Conservation (phyloP, 2,888 invertebrate genomes). For the Timema cristinae region DNA sequence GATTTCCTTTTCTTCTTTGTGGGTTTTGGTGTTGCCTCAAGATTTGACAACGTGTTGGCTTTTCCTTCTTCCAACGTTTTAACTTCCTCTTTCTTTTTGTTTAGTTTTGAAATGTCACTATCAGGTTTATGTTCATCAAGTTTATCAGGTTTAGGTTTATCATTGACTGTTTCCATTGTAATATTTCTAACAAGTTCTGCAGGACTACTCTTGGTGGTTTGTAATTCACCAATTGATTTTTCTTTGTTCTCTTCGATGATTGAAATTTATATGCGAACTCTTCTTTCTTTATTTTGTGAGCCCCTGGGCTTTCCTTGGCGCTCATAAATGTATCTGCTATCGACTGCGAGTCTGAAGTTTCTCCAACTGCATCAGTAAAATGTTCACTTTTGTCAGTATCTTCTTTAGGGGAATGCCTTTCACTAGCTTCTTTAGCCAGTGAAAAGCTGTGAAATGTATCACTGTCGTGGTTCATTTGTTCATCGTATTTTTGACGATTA, state of each 20-base stretch:
- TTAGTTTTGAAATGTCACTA: too few species aligned
- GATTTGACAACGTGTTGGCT: too few species aligned
- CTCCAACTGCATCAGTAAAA: conserved; percentile 32
- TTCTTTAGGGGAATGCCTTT: conserved; percentile 32
- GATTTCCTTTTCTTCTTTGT: too few species aligned
- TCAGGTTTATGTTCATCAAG: too few species aligned
- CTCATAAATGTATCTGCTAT: conserved; percentile 33
- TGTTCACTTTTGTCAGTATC: conserved; percentile 42
- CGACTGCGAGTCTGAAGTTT: conserved; percentile 17
- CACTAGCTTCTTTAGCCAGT: conserved; percentile 28
- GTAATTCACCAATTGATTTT: not conserved
- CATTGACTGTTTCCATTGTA: conserved; percentile 22
- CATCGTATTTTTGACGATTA: too few species aligned
- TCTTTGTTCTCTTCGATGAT: conserved; percentile 23
- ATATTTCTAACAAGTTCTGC: conserved; percentile 18
- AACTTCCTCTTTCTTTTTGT: too few species aligned
- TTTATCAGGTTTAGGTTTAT: too few species aligned
- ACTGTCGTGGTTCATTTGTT: conserved; percentile 47
- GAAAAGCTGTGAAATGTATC: conserved; percentile 42
- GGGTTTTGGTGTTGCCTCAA: too few species aligned
- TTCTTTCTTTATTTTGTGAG: conserved; percentile 19
- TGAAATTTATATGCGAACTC: conserved; percentile 26
- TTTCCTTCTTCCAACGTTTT: too few species aligned
- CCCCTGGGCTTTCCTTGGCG: conserved; percentile 28
- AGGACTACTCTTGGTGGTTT: conserved; percentile 19